Conservation (phyloP, 2,113 vertebrate genomes). For the Cyprinodon tularosa region DNA sequence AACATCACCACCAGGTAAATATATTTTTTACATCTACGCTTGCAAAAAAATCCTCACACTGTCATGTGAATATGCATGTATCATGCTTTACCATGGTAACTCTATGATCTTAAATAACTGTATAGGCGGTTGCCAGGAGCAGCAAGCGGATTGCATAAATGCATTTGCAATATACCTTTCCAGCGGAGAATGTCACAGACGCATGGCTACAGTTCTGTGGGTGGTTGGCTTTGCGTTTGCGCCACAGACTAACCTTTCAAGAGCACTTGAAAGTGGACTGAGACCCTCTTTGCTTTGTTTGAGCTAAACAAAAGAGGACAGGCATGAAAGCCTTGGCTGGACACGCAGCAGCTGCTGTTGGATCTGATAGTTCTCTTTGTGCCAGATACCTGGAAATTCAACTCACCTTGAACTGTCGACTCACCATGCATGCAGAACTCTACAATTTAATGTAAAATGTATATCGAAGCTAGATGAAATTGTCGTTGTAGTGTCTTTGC, state of each 20-base stretch:
- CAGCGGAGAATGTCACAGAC: conserved; percentile 14
- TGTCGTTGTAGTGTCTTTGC: not conserved
- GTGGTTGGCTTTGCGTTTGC: not conserved
- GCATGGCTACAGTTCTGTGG: not conserved
- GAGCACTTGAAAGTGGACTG: not conserved
- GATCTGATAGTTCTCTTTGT: conserved; percentile 1
- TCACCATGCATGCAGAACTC: not conserved
- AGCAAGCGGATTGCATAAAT: conserved; percentile 4
- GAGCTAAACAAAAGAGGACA: not conserved
- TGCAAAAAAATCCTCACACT: not conserved
- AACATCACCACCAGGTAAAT: not conserved
- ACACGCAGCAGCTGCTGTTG: conserved; percentile 6
- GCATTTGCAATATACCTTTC: not conserved
- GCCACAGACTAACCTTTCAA: conserved; percentile 2
- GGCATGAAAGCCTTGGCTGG: not conserved
- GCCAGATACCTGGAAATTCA: not conserved
- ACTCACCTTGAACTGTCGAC: not conserved
- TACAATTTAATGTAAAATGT: not conserved
- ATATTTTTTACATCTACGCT: no score
- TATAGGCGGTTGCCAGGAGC: not conserved
- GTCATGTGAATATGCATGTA: not conserved
- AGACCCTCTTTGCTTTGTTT: conserved; percentile 17
- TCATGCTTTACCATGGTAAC: not conserved
- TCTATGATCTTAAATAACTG: not conserved
- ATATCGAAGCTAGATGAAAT: not conserved